Base-by-base conservation (phyloP, 2,797 vertebrate genomes). In the Typhlichthys eigenmanni region DNA sequence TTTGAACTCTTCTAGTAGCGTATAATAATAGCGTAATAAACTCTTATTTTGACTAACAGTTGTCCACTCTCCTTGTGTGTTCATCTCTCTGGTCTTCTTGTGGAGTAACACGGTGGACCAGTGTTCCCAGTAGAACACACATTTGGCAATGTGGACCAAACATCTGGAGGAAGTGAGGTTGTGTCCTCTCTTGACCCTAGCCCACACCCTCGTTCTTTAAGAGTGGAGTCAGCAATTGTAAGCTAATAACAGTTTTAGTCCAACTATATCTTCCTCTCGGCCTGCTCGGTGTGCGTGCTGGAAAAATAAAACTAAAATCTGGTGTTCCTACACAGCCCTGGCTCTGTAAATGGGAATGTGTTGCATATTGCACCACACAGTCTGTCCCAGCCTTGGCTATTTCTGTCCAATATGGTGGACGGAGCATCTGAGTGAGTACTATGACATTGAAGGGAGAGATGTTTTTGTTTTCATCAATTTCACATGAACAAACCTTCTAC, bases 81-180 rank as follows among this genome's bases (percentile, higher is more conserved):
- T 10, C n/a, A 8, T 17, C 16, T 13, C 34, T 4, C 38, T 68
- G 19, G 38, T 34, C 16, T 16, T 24, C 38, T 34, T 10, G n/a
- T 58, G 48, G 60, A 69, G 83, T 63, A 64, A 68, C 32, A 12
- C 2, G 29, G 61, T 75, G 67, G 68, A 71, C 75, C 74, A 84
- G 64, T 64, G 70, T 47, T 76, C 70, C 62, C 55, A 61, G 57
- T 64, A 14, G 76, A 66, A 76, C 74, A 71, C 64, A 78, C 17
- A 65, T 75, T 78, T 76, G 79, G 83, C 77, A 67, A 82, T 79
- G 78, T 73, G 76, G 73, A 77, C 73, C 1, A 69, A 73, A 76
- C 76, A 80, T 87, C 77, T 88, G 81, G 75, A 77, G 86, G 87
- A 89, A 85, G 75, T 70, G 67, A 80, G 81, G 78, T 85, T 85